A percentile compares a stretch with the other conserved stretches of the same genome.
Conservation (phyloP, 1,140 invertebrate species). For the Augochlora pura region DNA sequence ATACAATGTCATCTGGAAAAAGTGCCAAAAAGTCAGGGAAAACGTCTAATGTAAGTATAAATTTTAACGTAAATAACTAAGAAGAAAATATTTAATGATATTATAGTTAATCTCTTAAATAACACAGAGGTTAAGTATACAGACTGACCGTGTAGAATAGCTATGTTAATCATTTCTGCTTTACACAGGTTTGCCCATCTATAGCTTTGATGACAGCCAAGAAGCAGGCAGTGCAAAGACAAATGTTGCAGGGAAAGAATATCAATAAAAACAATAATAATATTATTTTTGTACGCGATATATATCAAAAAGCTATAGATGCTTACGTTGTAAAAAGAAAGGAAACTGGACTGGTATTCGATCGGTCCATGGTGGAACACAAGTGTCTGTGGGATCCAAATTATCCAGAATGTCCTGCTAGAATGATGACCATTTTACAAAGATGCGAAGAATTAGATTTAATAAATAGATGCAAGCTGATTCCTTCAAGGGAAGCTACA, state of each 20-base stretch:
- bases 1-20: slow-evolving; percentile 46
- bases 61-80: background rate
- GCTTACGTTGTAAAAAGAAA: slow-evolving; percentile 82
- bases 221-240: slow-evolving; percentile 70
- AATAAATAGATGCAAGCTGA: slow-evolving; percentile 84
- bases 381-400: slow-evolving; percentile 90
- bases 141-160: too few species aligned
- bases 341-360: slow-evolving; percentile 89
- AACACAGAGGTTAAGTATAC: too few species aligned
- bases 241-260: slow-evolving; percentile 63
- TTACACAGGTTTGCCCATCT: slow-evolving; percentile 71
- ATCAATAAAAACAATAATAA: slow-evolving; percentile 54
- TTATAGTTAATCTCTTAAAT: background rate
- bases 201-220: slow-evolving; percentile 75
- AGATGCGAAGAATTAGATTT: slow-evolving; percentile 88
- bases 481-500: slow-evolving; percentile 83
- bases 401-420: slow-evolving; percentile 91
- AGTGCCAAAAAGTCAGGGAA: slow-evolving; percentile 51
- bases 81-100: background rate
- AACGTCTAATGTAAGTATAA: slow-evolving; percentile 60
- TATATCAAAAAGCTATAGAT: slow-evolving; percentile 83
- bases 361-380: slow-evolving; percentile 89
- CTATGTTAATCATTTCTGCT: background rate
- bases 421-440: slow-evolving; percentile 86
- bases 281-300: slow-evolving; percentile 66